Percentiles rank a stretch among this genome's conserved stretches.
Evolutionary conservation across 2,797 vertebrate genomes (phyloP).

Genomic region (Pampus argenteus): DNA sequence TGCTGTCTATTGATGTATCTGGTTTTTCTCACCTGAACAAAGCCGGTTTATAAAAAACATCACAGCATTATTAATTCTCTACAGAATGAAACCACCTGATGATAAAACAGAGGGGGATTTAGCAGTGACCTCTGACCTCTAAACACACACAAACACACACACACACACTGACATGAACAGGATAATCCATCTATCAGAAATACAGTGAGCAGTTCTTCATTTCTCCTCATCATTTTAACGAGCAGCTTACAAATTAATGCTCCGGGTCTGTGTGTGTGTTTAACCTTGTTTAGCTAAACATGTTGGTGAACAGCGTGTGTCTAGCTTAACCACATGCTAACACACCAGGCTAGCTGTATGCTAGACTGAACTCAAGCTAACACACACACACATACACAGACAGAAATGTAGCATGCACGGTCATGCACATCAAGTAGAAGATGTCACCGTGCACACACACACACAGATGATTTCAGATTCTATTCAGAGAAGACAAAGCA

Average conservation of each 20-base stretch:
- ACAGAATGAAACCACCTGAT: too few species aligned
- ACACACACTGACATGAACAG: neutral
- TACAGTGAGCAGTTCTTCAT: slow-evolving; percentile 16
- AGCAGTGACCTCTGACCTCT: slow-evolving; percentile 28
- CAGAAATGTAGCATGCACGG: slow-evolving; percentile 31
- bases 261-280: slow-evolving; percentile 1
- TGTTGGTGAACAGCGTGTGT: slow-evolving; percentile 26
- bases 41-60: too few species aligned
- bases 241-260: slow-evolving; percentile 18
- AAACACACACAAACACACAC: slow-evolving; percentile 9
- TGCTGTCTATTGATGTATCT: too few species aligned
- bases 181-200: slow-evolving; percentile 1
- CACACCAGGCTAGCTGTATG: slow-evolving; percentile 37
- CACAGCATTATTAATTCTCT: too few species aligned
- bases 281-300: slow-evolving; percentile 30
- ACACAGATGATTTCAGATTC: slow-evolving; percentile 14
- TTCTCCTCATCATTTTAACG: slow-evolving; percentile 29
- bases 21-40: too few species aligned
- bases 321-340: slow-evolving; percentile 55
- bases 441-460: slow-evolving; percentile 18
- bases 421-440: slow-evolving; percentile 54
- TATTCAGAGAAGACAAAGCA: slow-evolving; percentile 72
- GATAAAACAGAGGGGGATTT: too few species aligned
- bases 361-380: slow-evolving; percentile 13
- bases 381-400: slow-evolving; percentile 23